These are phyloP conservation scores for Scytalopus superciliaris DNA, from an alignment of 2,113 vertebrate genomes.

Conservation along the genomic window DNA sequence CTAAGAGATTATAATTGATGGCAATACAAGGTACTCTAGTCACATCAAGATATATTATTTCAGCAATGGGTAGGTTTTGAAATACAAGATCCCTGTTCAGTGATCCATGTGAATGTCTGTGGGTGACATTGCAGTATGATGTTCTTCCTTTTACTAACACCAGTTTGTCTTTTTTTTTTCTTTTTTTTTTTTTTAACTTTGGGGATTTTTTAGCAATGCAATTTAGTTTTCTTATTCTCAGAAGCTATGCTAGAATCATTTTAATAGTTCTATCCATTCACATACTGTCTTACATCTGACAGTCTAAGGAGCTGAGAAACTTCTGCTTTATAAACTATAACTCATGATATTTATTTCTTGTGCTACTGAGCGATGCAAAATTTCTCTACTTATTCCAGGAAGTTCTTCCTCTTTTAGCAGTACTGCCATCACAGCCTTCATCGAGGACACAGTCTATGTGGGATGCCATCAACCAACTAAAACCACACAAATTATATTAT, in stretches of 20 bases:
- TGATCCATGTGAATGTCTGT: not conserved
- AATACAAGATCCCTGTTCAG: not conserved
- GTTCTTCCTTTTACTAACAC: not conserved
- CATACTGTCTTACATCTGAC: not conserved
- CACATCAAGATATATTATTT: not conserved
- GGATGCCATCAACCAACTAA: not conserved
- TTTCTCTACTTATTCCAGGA: not conserved
- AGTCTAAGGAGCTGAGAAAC: not conserved
- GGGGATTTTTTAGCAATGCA: not conserved
- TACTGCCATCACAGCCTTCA: not conserved
- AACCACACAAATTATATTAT: not conserved
- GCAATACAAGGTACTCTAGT: not conserved
- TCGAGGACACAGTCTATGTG: not conserved
- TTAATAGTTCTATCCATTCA: not conserved
- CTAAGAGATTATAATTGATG: not conserved
- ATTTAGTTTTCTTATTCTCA: not conserved
- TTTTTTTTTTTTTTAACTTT: not conserved
- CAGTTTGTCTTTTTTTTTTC: not conserved
- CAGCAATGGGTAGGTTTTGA: not conserved
- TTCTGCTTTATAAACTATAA: not conserved
- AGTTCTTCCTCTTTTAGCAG: not conserved
- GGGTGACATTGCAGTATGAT: accelerated
- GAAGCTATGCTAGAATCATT: not conserved
- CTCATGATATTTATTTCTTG: not conserved
- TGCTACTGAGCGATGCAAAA: not conserved